Evolutionary conservation across 2,888 invertebrate genomes (phyloP), one percentile per base, ranked within the genome.

Genomic region (Scaptomyza cyrtandrae): DNA sequence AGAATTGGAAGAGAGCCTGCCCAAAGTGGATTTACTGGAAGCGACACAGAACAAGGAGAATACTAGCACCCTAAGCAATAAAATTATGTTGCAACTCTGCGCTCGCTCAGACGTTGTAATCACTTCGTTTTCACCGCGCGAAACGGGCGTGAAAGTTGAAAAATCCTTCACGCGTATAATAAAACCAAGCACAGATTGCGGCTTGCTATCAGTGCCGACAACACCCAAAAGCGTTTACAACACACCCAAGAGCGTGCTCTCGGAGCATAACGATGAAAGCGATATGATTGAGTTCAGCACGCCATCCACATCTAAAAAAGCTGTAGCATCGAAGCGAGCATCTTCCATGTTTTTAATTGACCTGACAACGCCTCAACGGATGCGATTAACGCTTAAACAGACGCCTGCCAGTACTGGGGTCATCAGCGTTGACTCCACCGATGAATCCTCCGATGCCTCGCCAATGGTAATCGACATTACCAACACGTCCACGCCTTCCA

Each of bases 291-390:
- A 80, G 46, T 86, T 80, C 54, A 60, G 82, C 13, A 90, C 91
- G 11, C 90, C 91, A 3, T 85, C 88, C 13, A 88, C 90, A 16
- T 85, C 86, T 6, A 75, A 75, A 37, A 87, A 81, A 48, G 58
- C 64, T 1, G 10, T 62, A 44, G 41, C 63, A 19, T 66, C 48
- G 19, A 74, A 62, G 33, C 62, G 57, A 14, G 76, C 78, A 29
- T 71, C 86, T 1, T 91, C 92, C 2, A 92, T 92, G 92, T 86
- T 81, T 83, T 67, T 91, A 29, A 88, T 92, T 48, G 92, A 92
- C 71, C 76, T 91, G 27, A 91, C 90, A 7, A 91, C 92, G 13
- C 91, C 92, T 1, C 78, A 69, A 13, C 86, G 79, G 58, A 49
- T 85, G 4, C 69, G 71, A 11, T 61, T 67, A 2, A 66, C 69